Evolutionary conservation across 2,888 invertebrate genomes (phyloP).

Genomic region (Cryptops parisi): DNA sequence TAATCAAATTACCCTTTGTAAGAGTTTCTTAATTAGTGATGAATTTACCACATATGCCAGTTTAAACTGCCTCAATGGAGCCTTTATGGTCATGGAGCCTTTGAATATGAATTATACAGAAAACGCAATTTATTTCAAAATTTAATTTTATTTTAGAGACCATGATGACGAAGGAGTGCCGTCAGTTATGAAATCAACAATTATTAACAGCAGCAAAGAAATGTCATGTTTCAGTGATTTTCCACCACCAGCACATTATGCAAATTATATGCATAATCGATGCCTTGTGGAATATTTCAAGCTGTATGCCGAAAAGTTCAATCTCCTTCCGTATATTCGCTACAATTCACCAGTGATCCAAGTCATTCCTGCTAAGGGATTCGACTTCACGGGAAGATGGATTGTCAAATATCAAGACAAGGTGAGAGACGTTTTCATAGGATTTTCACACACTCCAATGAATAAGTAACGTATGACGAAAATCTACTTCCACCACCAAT

Average conservation of each 20-base stretch:
- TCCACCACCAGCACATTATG: slow-evolving; percentile 29
- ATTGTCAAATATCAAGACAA: slow-evolving; percentile 9
- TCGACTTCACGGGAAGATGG: slow-evolving; percentile 14
- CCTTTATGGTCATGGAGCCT: too few relatives aligned
- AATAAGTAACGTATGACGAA: too few relatives aligned
- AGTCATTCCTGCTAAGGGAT: slow-evolving; percentile 8
- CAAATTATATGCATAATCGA: slow-evolving; percentile 34
- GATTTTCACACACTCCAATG: background rate
- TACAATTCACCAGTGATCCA: slow-evolving; percentile 21
- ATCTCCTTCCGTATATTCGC: slow-evolving; percentile 24
- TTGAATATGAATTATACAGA: too few relatives aligned
- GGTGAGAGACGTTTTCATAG: slow-evolving; percentile 6
- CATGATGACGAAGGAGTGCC: slow-evolving; percentile 18
- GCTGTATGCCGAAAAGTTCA: slow-evolving; percentile 27
- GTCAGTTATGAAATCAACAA: slow-evolving; percentile 16
- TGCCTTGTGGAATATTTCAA: slow-evolving; percentile 28
- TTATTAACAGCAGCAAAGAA: slow-evolving; percentile 26
- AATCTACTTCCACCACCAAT: too few relatives aligned
- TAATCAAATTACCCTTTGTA: too few relatives aligned
- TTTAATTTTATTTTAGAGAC: background rate
- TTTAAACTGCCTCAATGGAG: too few relatives aligned
- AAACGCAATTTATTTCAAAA: background rate
- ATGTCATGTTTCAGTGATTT: slow-evolving; percentile 32
- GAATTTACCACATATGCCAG: too few relatives aligned
- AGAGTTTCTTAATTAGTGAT: too few relatives aligned